Base-by-base conservation (phyloP, 2,797 vertebrate species). In the Artibeus jamaicensis region DNA sequence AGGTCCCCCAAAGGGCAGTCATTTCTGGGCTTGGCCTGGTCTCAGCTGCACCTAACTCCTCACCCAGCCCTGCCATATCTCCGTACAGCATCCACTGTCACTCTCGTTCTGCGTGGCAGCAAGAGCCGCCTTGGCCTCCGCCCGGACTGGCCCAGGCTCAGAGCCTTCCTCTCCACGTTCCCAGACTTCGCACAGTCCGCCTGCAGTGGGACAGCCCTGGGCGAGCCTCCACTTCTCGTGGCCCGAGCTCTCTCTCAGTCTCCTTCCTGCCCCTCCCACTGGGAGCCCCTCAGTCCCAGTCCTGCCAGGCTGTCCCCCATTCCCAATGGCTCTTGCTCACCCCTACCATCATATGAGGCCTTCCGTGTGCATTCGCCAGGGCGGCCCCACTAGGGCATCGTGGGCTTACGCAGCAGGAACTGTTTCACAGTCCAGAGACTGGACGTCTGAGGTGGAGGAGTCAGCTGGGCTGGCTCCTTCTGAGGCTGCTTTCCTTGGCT, bases 311-410 rank as follows among this genome's bases (percentile, higher is more conserved):
- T 39, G 37, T 11, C 32, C 65, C 7, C 2, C 48, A 11, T 5
- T 22, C 10, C 68, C 46, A 50, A 0, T 19, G 34, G 44, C 48
- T 2, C 15, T 9, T 29, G 3, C 24, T 44, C n/a, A 67, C 57
- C 26, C 29, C 34, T 11, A 32, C 26, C 3, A 0, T n/a, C 24
- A 3, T 21, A 6, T 4, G n/a, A 68, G 39, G 29, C 22, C 32
- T 37, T 67, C 67, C 10, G 2, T 6, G 3, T 48, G 42, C 42
- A 3, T 32, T 57, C 11, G 19, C 21, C 14, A 3, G 9, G 14
- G 15, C 37, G 62, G 1, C n/a, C 5, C 0, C 29, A 44, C 29
- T 12, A 24, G 22, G 37, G 16, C 29, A 4, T 29, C 4, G 2
- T 1, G 3, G 8, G 6, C 18, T 84, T 42, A 16, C 19, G n/a